Percentiles rank a stretch among this genome's conserved stretches.
These are phyloP conservation scores for Porites lutea DNA, from an alignment of 64 coral and sea anemone species.

Conservation along the genomic window DNA sequence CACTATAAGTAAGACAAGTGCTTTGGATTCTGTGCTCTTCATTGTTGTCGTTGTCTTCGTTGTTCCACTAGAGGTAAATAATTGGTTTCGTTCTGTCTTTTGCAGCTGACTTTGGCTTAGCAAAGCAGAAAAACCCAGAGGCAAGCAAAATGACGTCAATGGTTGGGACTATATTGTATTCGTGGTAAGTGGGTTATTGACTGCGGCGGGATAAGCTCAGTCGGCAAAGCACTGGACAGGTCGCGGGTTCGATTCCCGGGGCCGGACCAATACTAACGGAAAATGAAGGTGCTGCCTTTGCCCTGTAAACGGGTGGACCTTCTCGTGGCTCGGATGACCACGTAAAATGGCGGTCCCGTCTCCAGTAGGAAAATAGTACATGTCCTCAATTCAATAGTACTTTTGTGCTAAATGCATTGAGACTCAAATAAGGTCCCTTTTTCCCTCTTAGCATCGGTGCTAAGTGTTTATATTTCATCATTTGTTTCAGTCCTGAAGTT, in stretches of 20 bases:
- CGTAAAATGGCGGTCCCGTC: no score
- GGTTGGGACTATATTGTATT: constrained; percentile 97
- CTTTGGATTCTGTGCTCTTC: neutral
- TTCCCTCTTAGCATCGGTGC: no score
- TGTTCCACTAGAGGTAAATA: neutral
- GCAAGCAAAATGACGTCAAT: constrained; percentile 98
- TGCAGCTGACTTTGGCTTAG: constrained; percentile 97
- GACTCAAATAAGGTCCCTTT: no score
- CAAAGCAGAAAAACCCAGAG: constrained; percentile 95
- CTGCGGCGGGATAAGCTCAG: neutral
- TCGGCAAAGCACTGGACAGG: no score
- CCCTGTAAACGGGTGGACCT: no score
- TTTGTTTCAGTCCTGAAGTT: constrained; percentile 84
- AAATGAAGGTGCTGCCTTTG: no score
- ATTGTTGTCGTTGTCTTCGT: neutral
- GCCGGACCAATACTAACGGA: no score
- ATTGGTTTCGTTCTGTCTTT: neutral
- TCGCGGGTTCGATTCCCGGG: no score
- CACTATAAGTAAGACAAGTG: constrained; percentile 92
- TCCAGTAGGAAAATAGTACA: no score
- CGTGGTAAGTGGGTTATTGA: constrained; percentile 67
- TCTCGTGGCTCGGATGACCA: no score
- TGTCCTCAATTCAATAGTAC: no score
- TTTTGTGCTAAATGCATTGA: no score
- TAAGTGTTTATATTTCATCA: neutral